Conservation (phyloP, 2,888 invertebrate species). For the Physocephala rufipes region DNA sequence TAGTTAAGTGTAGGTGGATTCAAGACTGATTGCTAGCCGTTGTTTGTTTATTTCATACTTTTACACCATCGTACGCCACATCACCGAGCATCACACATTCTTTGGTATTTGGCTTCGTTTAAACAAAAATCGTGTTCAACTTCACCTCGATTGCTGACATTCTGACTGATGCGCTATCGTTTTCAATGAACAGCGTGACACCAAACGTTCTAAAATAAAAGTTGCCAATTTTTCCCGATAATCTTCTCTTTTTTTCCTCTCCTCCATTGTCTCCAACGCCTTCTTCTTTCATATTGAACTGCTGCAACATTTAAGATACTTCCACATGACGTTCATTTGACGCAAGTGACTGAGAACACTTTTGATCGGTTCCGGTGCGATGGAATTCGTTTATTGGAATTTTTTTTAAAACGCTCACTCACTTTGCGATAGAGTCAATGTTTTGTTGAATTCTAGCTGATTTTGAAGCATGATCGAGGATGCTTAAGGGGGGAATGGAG, state of each 20-base stretch:
- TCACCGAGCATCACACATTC: background rate
- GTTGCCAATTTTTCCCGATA: too few species aligned
- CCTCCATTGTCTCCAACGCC: background rate
- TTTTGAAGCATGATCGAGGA: background rate
- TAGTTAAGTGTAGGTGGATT: slow-evolving; percentile 26
- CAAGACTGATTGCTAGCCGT: slow-evolving; percentile 42
- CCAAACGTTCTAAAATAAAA: too few species aligned
- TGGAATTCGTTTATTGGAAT: slow-evolving; percentile 44
- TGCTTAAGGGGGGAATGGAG: background rate
- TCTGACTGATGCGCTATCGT: slow-evolving; percentile 45
- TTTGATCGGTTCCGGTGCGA: slow-evolving; percentile 29
- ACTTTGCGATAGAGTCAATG: slow-evolving; percentile 37
- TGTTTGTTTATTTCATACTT: slow-evolving; percentile 39
- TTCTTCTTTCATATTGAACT: too few species aligned
- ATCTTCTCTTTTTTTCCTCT: slow-evolving; percentile 3
- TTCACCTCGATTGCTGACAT: slow-evolving; percentile 36
- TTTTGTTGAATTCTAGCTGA: slow-evolving; percentile 12
- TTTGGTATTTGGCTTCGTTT: background rate
- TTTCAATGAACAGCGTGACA: slow-evolving; percentile 43
- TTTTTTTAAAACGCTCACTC: slow-evolving; percentile 39
- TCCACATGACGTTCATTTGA: slow-evolving; percentile 48
- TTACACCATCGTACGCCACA: slow-evolving; percentile 21
- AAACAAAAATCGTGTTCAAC: slow-evolving; percentile 2
- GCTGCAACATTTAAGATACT: slow-evolving; percentile 32
- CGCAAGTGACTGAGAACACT: slow-evolving; percentile 39